phyloP scores from a whole-genome alignment of 2,113 vertebrate species.

The Anas platyrhynchos region DNA sequence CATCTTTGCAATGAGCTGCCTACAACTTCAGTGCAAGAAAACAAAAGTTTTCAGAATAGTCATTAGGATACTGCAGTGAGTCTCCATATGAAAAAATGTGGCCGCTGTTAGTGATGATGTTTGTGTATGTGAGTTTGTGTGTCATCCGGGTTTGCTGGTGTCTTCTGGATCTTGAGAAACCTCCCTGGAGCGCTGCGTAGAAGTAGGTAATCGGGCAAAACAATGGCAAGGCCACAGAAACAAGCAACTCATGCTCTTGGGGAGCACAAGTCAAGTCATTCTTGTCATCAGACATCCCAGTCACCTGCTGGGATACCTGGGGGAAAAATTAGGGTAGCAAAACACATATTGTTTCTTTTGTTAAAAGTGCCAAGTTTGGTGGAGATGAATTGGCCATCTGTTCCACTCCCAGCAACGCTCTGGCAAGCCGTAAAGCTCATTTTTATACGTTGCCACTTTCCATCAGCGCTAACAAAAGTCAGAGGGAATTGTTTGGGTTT shows the following conservation, averaged over 20 bases:
- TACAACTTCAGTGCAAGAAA: not conserved
- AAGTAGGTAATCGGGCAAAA: slow-evolving; percentile 26
- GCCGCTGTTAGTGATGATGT: fast-evolving
- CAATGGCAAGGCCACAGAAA: slow-evolving; percentile 59
- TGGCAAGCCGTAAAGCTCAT: slow-evolving; percentile 71
- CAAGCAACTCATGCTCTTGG: slow-evolving; percentile 14
- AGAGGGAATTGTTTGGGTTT: slow-evolving; percentile 27
- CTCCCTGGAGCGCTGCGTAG: not conserved
- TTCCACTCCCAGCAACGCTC: slow-evolving; percentile 62
- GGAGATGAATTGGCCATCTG: slow-evolving; percentile 82
- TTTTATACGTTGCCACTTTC: slow-evolving; percentile 70
- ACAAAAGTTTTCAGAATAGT: not conserved
- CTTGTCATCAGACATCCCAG: slow-evolving; percentile 81
- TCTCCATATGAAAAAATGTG: fast-evolving
- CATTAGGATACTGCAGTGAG: not conserved
- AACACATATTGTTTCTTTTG: slow-evolving; percentile 80
- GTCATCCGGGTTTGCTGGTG: not conserved
- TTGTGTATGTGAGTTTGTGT: not conserved
- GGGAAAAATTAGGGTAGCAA: slow-evolving; percentile 76
- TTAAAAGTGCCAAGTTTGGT: slow-evolving; percentile 73
- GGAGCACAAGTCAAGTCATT: slow-evolving; percentile 66
- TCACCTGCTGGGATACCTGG: slow-evolving; percentile 80
- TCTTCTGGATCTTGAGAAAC: not conserved
- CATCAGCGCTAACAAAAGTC: slow-evolving; percentile 69
- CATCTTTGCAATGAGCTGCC: not conserved